Evolutionary conservation across 1,140 invertebrate species (phyloP).

Genomic region (Bombus haemorrhoidalis): DNA sequence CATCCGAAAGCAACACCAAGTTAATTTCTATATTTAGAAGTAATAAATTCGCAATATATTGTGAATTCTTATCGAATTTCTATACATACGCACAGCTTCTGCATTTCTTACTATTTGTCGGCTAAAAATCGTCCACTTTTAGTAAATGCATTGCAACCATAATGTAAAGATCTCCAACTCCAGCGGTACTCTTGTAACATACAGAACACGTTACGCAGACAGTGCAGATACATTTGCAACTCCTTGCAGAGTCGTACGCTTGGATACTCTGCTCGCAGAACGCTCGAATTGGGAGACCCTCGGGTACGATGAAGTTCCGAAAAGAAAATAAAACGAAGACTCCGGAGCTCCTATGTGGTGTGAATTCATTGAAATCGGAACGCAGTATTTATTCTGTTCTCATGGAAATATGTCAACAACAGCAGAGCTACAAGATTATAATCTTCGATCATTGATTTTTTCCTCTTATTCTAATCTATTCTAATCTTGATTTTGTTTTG

Average conservation of each 20-base stretch:
- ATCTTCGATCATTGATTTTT: not conserved
- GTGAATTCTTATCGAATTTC: too few species aligned
- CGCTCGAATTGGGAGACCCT: conserved; percentile 8
- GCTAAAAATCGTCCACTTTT: not conserved
- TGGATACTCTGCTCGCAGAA: not conserved
- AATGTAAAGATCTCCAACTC: not conserved
- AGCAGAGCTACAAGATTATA: not conserved
- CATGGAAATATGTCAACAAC: conserved; percentile 1
- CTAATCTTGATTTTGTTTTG: not conserved
- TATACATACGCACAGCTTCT: too few species aligned
- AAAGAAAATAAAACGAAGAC: conserved; percentile 28
- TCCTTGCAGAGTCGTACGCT: not conserved
- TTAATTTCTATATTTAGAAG: too few species aligned
- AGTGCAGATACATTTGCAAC: not conserved
- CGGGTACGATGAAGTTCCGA: not conserved
- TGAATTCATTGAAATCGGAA: conserved; percentile 38
- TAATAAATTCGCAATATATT: too few species aligned
- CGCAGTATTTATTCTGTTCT: conserved; percentile 23
- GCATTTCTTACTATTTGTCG: too few species aligned
- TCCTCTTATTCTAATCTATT: not conserved
- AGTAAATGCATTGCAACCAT: conserved; percentile 19
- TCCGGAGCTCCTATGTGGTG: not conserved
- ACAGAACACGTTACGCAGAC: not conserved
- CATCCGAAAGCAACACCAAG: too few species aligned
- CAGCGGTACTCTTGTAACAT: not conserved